Evolutionary conservation across 2,113 vertebrate species (phyloP).

Genomic region (Dromiciops gliroides): DNA sequence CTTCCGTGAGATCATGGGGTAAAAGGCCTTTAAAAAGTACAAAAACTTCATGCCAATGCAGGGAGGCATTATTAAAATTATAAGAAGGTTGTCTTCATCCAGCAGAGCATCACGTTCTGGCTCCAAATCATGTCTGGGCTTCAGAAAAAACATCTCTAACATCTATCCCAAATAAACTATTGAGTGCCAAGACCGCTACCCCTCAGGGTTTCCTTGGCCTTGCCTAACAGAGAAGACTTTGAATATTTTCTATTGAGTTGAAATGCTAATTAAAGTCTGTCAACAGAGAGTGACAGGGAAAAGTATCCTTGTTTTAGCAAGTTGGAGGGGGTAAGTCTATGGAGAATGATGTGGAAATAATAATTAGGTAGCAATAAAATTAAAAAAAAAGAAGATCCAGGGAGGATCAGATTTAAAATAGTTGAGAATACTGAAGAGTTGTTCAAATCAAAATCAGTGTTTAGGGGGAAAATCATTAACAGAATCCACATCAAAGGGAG

Average conservation of each 20-base stretch:
- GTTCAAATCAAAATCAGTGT: conserved; percentile 21
- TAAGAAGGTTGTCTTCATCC: neutral
- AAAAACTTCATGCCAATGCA: neutral
- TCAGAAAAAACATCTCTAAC: neutral
- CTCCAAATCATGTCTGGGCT: neutral
- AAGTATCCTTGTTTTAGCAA: neutral
- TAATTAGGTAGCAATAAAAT: neutral
- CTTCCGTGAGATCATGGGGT: neutral
- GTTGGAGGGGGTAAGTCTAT: neutral
- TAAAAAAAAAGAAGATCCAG: neutral
- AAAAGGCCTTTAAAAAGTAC: neutral
- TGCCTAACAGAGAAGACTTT: neutral
- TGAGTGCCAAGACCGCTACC: neutral
- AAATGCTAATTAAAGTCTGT: neutral
- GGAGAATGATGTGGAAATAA: conserved; percentile 23
- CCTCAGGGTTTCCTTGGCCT: neutral
- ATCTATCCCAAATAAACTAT: neutral
- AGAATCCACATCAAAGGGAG: conserved; percentile 71
- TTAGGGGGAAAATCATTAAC: conserved; percentile 58
- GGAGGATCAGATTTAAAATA: conserved; percentile 46
- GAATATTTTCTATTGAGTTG: neutral
- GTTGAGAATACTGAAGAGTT: conserved; percentile 59
- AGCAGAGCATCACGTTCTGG: neutral
- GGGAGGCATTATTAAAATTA: neutral
- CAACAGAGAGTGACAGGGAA: neutral